Conservation (phyloP, 2,797 vertebrate genomes). For the Arnoldichthys spilopterus region DNA sequence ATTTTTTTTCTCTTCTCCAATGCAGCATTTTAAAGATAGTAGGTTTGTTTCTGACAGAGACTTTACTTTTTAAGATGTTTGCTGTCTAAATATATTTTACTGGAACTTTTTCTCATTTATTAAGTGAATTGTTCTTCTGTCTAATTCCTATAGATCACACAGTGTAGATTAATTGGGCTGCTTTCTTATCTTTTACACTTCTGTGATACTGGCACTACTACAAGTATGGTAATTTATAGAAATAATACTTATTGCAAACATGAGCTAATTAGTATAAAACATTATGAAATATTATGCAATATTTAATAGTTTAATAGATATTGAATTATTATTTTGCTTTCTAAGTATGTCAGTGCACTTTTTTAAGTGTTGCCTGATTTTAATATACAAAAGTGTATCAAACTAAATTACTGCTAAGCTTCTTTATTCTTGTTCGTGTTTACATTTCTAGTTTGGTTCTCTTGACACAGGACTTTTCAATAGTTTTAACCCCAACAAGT, state of each 20-base stretch:
- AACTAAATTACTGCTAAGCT: too few species aligned
- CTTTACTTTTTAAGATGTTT: too few species aligned
- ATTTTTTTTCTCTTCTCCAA: too few species aligned
- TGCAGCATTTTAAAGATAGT: too few species aligned
- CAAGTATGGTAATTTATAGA: neutral
- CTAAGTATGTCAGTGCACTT: too few species aligned
- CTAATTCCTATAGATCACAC: neutral
- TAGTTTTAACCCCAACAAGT: constrained; percentile 60
- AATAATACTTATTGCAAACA: too few species aligned
- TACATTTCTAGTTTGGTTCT: constrained; percentile 2
- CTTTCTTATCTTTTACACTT: too few species aligned
- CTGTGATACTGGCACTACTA: neutral
- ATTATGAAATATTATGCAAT: neutral
- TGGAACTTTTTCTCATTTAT: neutral
- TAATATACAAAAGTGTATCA: neutral
- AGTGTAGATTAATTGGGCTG: neutral
- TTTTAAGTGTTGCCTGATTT: neutral
- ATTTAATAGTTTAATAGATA: too few species aligned
- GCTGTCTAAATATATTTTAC: too few species aligned
- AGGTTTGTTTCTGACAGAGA: too few species aligned
- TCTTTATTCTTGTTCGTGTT: neutral
- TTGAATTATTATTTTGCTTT: too few species aligned
- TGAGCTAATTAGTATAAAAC: neutral
- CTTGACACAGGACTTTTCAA: constrained; percentile 3
- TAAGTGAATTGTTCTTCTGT: too few species aligned